Base-by-base conservation (phyloP, 2,888 invertebrate species). In the Protonemura montana region DNA sequence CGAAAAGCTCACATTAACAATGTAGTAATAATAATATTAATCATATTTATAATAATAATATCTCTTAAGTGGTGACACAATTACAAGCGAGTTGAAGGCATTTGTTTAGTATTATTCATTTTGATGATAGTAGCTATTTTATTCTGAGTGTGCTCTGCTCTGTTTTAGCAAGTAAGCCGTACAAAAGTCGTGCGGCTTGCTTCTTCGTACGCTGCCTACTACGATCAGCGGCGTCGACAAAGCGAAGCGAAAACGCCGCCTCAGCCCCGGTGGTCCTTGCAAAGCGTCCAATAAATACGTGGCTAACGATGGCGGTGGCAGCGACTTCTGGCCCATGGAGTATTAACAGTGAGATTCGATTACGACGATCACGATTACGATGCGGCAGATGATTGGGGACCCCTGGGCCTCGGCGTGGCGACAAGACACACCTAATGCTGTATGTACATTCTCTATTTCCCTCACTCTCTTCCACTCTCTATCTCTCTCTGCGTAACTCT, bases 1-100 rank as follows among this genome's bases (percentile, higher is more conserved):
- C 59, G 59, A 59, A 59, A 59, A 59, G 59, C 59, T 59, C 59
- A 59, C 59, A 59, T 59, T 59, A 59, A 59, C 59, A 59, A 59
- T 59, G 59, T 59, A 59, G 59, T 59, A 59, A 59, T 59, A 35
- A 35, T 35, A 35, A 21, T 59, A 59, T 21, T 59, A 59, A 59
- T 59, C 13, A 21, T 59, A 59, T 21, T 59, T 21, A 59, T 59
- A 59, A 59, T 59, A 7, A 59, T 59, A 59, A 59, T 59, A 59
- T 59, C 59, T 59, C 59, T 59, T 59, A 59, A 59, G 59, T 59
- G 59, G 59, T 59, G 59, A 59, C 59, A 59, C 59, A 59, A 59
- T 59, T 59, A 59, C 59, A 59, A 59, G 59, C 59, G 59, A 59
- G 3, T 59, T 59, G 59, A 59, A 59, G 59, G 59, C 59, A 59